phyloP scores from a whole-genome alignment of 2,888 invertebrate genomes.

The Pristionchus mayeri region DNA sequence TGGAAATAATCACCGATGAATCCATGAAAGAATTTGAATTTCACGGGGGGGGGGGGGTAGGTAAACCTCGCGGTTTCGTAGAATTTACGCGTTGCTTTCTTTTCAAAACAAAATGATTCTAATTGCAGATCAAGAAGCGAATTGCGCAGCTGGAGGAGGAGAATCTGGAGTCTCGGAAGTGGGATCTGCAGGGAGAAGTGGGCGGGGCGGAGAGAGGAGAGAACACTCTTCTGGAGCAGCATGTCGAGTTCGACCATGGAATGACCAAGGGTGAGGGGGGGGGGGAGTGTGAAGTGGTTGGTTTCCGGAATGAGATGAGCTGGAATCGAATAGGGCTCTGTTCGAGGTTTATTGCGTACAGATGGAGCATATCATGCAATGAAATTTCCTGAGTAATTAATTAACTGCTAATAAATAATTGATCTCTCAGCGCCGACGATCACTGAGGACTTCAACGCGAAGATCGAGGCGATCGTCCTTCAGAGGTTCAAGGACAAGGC shows the following conservation, averaged over 20 bases:
- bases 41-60: no score
- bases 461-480: slow-evolving; percentile 48
- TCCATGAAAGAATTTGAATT: no score
- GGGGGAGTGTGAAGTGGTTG: neutral
- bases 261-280: slow-evolving; percentile 33
- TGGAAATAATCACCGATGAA: no score
- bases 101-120: no score
- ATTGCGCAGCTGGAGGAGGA: slow-evolving; percentile 47
- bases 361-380: no score
- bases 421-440: slow-evolving; percentile 37
- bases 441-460: slow-evolving; percentile 50
- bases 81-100: no score
- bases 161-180: slow-evolving; percentile 28
- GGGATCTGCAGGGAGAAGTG: slow-evolving; percentile 48
- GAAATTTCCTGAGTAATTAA: neutral
- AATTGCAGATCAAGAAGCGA: slow-evolving; percentile 50
- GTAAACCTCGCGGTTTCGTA: no score
- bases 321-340: no score
- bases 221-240: slow-evolving; percentile 44
- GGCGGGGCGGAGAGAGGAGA: neutral
- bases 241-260: slow-evolving; percentile 49
- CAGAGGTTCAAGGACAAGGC: slow-evolving; percentile 49
- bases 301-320: neutral
- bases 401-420: neutral
- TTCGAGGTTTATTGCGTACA: no score